Conservation (phyloP, 1,140 invertebrate species). For the Drosophila takahashii region DNA sequence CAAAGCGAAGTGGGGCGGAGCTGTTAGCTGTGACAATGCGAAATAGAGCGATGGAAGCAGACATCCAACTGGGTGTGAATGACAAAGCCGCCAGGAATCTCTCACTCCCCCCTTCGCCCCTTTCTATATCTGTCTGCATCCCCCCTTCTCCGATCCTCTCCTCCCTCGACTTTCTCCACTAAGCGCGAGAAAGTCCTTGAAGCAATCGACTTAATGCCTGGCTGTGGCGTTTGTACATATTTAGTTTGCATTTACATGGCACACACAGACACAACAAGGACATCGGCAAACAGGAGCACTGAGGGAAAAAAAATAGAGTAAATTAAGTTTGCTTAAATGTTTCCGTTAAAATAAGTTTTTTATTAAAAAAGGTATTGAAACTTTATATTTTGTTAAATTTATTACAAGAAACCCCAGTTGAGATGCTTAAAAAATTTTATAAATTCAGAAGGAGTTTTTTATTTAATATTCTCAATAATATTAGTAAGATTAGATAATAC, state of each 20-base stretch:
- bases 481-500: no score
- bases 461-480: no score
- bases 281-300: conserved; percentile 31
- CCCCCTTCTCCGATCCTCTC: conserved; percentile 8
- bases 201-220: conserved; percentile 80
- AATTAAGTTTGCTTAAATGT: neutral
- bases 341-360: no score
- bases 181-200: conserved; percentile 66
- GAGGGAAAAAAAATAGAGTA: conserved; percentile 23
- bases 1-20: conserved; percentile 60
- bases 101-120: conserved; percentile 1
- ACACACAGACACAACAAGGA: conserved; percentile 41
- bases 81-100: conserved; percentile 60
- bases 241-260: conserved; percentile 81
- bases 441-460: no score
- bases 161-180: conserved; percentile 8
- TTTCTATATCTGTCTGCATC: neutral
- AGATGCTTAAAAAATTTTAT: no score
- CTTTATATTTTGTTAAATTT: no score
- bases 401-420: no score
- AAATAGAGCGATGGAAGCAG: conserved; percentile 29
- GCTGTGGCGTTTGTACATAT: conserved; percentile 76
- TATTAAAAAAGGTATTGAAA: no score
- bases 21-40: conserved; percentile 56
- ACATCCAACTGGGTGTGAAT: conserved; percentile 39